phyloP scores from a whole-genome alignment of 2,113 vertebrate species.

The Corynorhinus townsendii region DNA sequence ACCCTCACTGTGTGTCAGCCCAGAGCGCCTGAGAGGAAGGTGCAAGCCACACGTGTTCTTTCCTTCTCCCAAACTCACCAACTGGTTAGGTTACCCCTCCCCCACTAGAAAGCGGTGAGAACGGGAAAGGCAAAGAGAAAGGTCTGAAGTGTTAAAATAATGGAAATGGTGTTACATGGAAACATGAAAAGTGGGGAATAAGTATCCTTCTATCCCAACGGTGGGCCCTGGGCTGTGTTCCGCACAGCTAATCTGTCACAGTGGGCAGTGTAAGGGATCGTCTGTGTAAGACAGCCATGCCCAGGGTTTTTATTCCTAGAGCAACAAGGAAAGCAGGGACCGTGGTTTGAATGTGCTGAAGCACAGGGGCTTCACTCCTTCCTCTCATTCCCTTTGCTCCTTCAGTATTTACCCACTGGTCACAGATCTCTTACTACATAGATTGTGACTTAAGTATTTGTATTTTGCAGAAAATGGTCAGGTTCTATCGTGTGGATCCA shows the following conservation, averaged over 20 bases:
- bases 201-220: not conserved
- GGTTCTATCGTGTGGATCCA: constrained; percentile 91
- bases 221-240: not conserved
- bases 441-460: not conserved
- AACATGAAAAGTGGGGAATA: not conserved
- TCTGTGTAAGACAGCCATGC: not conserved
- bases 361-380: not conserved
- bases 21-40: not conserved
- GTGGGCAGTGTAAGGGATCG: not conserved
- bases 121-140: not conserved
- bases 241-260: not conserved
- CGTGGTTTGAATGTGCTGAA: not conserved
- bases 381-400: not conserved
- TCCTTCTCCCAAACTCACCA: not conserved
- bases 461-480: constrained; percentile 83
- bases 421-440: not conserved
- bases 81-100: not conserved
- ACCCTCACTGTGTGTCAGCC: not conserved
- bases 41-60: not conserved
- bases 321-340: not conserved
- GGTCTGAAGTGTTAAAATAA: not conserved
- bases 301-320: not conserved
- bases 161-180: not conserved
- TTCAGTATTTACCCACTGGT: not conserved
- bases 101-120: not conserved